Evolutionary conservation across 2,797 vertebrate species (phyloP).

Genomic region (Adelosebastes latens): DNA sequence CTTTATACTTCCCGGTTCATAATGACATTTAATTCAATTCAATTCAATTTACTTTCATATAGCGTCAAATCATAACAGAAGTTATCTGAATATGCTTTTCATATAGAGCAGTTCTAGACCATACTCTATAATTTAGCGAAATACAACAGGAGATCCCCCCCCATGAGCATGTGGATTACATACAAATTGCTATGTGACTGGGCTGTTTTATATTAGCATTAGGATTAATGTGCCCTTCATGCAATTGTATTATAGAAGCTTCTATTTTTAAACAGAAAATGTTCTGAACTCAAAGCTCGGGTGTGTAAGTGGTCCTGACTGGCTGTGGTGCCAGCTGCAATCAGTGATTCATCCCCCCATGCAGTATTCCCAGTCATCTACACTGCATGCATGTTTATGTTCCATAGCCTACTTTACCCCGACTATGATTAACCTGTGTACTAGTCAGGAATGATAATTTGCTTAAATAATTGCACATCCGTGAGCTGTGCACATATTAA

Average conservation of each 20-base stretch:
- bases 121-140: too few relatives aligned
- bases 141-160: too few relatives aligned
- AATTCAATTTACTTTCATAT: too few relatives aligned
- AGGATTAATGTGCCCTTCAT: slow-evolving; percentile 1
- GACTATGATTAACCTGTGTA: background rate
- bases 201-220: background rate
- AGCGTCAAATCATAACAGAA: too few relatives aligned
- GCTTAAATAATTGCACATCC: background rate
- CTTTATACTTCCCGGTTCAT: too few relatives aligned
- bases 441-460: background rate
- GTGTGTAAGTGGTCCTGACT: background rate
- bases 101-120: too few relatives aligned
- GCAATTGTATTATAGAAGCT: background rate
- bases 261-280: slow-evolving; percentile 15
- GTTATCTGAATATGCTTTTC: too few relatives aligned
- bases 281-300: background rate
- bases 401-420: background rate
- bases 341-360: slow-evolving; percentile 11
- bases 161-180: too few relatives aligned
- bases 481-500: background rate
- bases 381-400: background rate
- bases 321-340: background rate
- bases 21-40: too few relatives aligned
- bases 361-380: background rate
- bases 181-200: too few relatives aligned